phyloP scores from a whole-genome alignment of 2,888 invertebrate genomes.

The Balanococcus diminutus region DNA sequence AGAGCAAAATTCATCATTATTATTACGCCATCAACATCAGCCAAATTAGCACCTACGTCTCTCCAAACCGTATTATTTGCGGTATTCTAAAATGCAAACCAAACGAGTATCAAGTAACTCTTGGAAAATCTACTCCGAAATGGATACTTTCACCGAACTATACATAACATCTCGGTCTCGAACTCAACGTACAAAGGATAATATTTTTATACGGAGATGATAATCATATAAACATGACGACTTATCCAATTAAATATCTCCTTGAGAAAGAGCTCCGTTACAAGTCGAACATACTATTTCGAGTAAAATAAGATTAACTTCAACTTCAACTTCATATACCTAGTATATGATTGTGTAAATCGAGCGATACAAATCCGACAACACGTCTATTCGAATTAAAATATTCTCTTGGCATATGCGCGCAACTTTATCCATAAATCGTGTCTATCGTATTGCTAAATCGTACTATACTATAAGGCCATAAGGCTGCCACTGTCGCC shows the following conservation, averaged over 20 bases:
- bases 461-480: background rate
- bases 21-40: too few species aligned
- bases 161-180: background rate
- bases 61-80: background rate
- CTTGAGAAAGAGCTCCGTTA: background rate
- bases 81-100: background rate
- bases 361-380: constrained; percentile 34
- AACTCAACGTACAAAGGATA: background rate
- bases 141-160: background rate
- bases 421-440: constrained; percentile 3
- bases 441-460: constrained; percentile 28
- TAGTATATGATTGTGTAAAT: constrained; percentile 22
- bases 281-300: background rate
- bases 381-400: background rate
- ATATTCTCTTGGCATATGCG: constrained; percentile 10
- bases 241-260: constrained; percentile 31
- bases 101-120: background rate
- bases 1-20: too few species aligned
- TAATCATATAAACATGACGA: constrained; percentile 38
- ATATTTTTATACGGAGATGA: background rate
- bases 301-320: constrained; percentile 24
- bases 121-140: background rate
- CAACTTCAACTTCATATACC: background rate
- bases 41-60: too few species aligned
- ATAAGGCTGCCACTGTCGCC: background rate